Percentiles rank a stretch among this genome's conserved stretches.
Conservation (phyloP, 2,888 invertebrate species). For the Erynnis tages region DNA sequence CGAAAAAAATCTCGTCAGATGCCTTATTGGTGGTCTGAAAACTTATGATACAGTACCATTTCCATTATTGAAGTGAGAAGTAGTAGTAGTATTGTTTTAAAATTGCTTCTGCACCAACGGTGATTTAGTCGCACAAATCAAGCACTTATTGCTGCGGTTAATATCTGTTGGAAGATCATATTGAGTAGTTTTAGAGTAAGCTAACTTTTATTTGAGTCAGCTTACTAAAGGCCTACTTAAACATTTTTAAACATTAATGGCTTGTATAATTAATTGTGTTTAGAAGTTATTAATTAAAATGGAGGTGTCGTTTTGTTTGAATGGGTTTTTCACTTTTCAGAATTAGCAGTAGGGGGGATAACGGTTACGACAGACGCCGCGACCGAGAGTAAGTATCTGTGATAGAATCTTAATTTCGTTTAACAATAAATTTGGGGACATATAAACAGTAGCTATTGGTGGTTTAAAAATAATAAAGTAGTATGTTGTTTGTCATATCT, state of each 20-base stretch:
- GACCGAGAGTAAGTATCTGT: conserved; percentile 82
- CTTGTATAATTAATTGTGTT: background rate
- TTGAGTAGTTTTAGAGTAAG: conserved; percentile 64
- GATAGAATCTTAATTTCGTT: conserved; percentile 2
- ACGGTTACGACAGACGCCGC: conserved; percentile 74
- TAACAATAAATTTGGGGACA: too few species aligned
- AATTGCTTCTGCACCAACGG: too few species aligned
- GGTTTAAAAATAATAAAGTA: too few species aligned
- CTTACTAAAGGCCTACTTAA: conserved; percentile 70
- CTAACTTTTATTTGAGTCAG: conserved; percentile 47
- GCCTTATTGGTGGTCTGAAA: too few species aligned
- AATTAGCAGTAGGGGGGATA: conserved; percentile 72
- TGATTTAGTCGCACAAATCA: background rate
- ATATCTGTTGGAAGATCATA: conserved; percentile 56
- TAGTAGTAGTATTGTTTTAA: too few species aligned
- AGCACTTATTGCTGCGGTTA: background rate
- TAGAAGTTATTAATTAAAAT: too few species aligned
- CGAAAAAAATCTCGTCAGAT: too few species aligned
- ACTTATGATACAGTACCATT: too few species aligned
- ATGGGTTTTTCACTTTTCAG: conserved; percentile 40
- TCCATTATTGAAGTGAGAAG: too few species aligned
- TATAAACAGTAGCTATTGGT: too few species aligned
- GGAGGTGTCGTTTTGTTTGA: background rate
- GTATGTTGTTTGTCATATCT: too few species aligned
- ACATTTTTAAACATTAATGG: conserved; percentile 40